Evolutionary conservation across 2,113 vertebrate genomes (phyloP).

Genomic region (Climacteris rufus): DNA sequence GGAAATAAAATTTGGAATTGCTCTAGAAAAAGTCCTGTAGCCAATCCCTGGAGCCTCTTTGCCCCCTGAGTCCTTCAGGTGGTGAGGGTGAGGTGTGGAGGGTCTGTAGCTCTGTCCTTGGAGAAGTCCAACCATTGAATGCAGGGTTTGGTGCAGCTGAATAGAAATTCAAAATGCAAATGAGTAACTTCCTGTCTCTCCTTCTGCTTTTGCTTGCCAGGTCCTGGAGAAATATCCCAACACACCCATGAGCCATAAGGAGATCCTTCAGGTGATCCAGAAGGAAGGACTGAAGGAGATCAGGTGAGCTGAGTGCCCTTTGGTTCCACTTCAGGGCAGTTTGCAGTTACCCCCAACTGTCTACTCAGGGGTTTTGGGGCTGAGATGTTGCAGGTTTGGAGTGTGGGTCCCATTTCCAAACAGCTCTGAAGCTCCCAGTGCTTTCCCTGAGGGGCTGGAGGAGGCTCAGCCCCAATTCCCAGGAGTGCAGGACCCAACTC

Average conservation of each 20-base stretch:
- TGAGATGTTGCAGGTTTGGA: background rate
- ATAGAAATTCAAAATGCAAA: background rate
- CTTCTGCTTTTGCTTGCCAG: conserved; percentile 65
- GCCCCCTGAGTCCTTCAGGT: background rate
- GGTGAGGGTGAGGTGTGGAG: rapidly evolving
- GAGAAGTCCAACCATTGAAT: background rate
- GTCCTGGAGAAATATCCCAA: conserved; percentile 98
- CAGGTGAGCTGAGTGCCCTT: conserved; percentile 84
- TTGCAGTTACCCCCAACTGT: background rate
- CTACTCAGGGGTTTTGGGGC: background rate
- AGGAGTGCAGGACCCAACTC: background rate
- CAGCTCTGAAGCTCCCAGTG: background rate
- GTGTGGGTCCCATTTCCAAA: background rate
- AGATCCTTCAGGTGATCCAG: conserved; percentile 98
- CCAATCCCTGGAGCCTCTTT: background rate
- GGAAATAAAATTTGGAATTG: background rate
- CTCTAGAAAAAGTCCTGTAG: too few species aligned
- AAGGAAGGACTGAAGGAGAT: conserved; percentile 96
- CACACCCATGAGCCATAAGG: conserved; percentile 99
- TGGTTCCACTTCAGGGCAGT: background rate
- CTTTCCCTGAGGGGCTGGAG: too few species aligned
- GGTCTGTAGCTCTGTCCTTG: background rate
- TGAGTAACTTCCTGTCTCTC: background rate
- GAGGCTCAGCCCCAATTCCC: rapidly evolving
- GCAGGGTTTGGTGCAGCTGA: background rate